A percentile compares a stretch with the other conserved stretches of the same genome.
Conservation (phyloP, 2,113 vertebrate genomes). For the Hippoglossus stenolepis region DNA sequence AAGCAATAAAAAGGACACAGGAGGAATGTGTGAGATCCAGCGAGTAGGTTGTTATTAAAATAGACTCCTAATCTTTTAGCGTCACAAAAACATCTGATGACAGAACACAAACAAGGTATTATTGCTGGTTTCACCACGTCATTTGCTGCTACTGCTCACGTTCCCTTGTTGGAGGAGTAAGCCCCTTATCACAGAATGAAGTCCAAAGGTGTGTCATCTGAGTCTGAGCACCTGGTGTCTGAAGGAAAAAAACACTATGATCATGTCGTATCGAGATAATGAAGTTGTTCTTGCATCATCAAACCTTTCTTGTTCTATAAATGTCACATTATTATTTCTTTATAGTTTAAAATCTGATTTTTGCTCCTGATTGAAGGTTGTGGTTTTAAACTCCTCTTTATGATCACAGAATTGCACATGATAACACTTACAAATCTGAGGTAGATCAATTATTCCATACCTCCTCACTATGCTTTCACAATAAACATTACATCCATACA, state of each 20-base stretch:
- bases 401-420: no score
- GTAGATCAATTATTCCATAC: no score
- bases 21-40: not conserved
- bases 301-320: not conserved
- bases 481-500: no score
- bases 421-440: no score
- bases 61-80: conserved; percentile 8
- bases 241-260: not conserved
- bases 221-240: conserved; percentile 6
- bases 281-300: not conserved
- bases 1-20: not conserved
- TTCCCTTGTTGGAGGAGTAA: not conserved
- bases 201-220: not conserved
- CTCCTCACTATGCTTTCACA: no score
- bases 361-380: no score
- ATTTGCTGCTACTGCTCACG: not conserved
- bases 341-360: no score
- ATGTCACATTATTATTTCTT: no score
- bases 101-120: conserved; percentile 26
- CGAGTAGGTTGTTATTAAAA: not conserved
- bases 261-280: not conserved
- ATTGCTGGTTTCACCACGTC: conserved; percentile 6
- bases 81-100: not conserved
- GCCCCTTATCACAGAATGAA: not conserved
- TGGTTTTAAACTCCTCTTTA: no score